Conservation (phyloP, 2,113 vertebrate species). For the Patagioenas fasciata region DNA sequence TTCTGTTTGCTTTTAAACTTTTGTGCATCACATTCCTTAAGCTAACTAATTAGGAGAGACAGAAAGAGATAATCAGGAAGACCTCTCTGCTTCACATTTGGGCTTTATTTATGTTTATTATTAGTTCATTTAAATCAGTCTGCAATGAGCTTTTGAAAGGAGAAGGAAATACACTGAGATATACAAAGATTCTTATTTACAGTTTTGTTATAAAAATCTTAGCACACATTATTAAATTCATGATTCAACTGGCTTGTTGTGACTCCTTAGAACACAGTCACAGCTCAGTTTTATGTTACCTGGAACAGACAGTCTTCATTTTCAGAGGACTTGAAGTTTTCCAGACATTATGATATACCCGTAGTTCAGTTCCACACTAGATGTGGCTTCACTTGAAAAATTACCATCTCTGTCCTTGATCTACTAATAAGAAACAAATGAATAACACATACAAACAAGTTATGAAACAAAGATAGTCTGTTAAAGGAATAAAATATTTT, state of each 20-base stretch:
- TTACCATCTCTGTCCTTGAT: not conserved
- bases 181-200: not conserved
- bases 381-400: not conserved
- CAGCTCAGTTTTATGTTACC: not conserved
- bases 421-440: not conserved
- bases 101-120: not conserved
- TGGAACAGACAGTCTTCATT: not conserved
- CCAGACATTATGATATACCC: too few relatives aligned
- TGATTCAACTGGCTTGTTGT: not conserved
- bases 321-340: not conserved
- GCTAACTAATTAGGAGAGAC: not conserved
- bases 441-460: not conserved
- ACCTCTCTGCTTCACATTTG: not conserved
- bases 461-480: not conserved
- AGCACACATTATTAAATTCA: not conserved
- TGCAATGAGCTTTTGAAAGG: not conserved
- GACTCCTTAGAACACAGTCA: not conserved
- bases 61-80: not conserved
- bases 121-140: not conserved
- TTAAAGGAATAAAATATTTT: not conserved
- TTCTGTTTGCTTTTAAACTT: not conserved
- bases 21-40: not conserved
- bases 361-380: accelerated
- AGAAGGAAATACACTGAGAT: not conserved
- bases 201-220: not conserved